Base-by-base conservation (phyloP, 2,888 invertebrate genomes). In the Epinotia ramella region DNA sequence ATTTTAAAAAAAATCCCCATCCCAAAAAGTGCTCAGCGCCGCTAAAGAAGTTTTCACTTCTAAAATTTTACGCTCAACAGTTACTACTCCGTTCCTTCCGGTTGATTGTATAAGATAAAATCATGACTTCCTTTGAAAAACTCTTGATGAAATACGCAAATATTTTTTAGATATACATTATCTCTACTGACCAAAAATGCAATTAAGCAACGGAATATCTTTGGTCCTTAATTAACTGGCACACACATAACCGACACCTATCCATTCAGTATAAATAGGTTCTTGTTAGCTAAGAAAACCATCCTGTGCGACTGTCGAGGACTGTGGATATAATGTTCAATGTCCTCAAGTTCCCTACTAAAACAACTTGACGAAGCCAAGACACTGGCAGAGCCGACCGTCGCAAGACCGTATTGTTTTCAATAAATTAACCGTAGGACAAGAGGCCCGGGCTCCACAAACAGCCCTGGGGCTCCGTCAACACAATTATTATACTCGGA, bases 401-500 rank as follows among this genome's bases (percentile, higher is more conserved):
- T 75, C 53, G 60, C 71, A 75, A 75, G 71, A 66, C 70, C 80
- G 83, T 88, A 90, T 92, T 94, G 94, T 94, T 94, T 93, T 94
- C 93, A 92, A 94, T 94, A 92, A 93, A 94, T 94, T 94, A 93
- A 87, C 83, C 87, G 84, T 78, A 90, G 91, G 90, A 91, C 92
- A 90, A 89, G 88, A 88, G 89, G 84, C 84, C 81, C 81, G 85
- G 81, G 80, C 89, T 89, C 84, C 78, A 83, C 86, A 92, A 93
- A 94, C 89, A 93, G 87, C 94, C 93, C 73, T 40, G 76, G 87
- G 94, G 79, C 88, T 94, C 85, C 88, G 92, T 92, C 91, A 94
- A 94, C 94, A 94, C 94, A 94, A 94, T 94, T 94, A 94, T 94
- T 94, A 93, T 93, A 89, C 93, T 92, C 91, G 93, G 93, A 91